Evolutionary conservation across 2,797 vertebrate genomes (phyloP).

Genomic region (Vultur gryphus): DNA sequence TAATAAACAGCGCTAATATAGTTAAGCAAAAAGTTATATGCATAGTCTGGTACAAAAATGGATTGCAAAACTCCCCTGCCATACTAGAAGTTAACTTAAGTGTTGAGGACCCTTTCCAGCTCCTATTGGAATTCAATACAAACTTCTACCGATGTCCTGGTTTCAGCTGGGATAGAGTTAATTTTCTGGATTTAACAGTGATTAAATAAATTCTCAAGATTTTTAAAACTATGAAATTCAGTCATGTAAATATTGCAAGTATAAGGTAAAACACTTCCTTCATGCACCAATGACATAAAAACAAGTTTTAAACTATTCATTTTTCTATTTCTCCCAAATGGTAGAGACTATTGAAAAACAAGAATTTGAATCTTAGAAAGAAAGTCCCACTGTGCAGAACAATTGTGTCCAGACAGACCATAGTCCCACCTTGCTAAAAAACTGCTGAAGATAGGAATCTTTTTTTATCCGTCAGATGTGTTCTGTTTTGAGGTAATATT

Average conservation of each 20-base stretch:
- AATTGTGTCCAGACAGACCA: neutral
- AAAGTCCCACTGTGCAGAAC: neutral
- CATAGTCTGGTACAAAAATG: rapidly evolving
- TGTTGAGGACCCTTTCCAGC: neutral
- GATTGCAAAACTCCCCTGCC: neutral
- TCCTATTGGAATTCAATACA: neutral
- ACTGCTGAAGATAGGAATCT: neutral
- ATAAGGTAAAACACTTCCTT: neutral
- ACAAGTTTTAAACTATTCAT: neutral
- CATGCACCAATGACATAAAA: neutral
- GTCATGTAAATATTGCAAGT: neutral
- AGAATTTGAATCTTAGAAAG: neutral
- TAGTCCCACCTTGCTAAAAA: neutral
- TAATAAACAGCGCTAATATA: neutral
- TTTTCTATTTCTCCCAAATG: neutral
- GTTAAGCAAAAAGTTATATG: neutral
- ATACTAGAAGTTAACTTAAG: neutral
- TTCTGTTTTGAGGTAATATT: neutral
- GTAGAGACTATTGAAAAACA: neutral
- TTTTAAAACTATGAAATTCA: neutral
- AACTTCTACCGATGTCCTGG: neutral
- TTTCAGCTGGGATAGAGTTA: too few species aligned
- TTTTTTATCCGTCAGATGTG: neutral
- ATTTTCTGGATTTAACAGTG: neutral
- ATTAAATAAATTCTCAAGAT: neutral